phyloP scores from a whole-genome alignment of 2,113 vertebrate species.

The Pelecanus crispus region DNA sequence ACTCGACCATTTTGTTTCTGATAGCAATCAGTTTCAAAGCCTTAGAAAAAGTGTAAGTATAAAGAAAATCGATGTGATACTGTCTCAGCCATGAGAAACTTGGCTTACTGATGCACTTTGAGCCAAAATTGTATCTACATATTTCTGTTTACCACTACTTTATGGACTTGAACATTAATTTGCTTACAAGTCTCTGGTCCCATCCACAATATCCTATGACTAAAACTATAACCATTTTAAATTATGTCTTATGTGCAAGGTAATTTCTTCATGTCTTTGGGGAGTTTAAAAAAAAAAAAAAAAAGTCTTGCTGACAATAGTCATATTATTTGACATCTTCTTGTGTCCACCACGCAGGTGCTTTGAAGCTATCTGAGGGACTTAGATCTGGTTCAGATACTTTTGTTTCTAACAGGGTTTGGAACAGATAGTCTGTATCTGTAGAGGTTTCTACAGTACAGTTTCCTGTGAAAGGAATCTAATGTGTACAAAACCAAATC shows the following conservation, averaged over 20 bases:
- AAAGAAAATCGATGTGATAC: neutral
- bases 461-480: neutral
- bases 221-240: neutral
- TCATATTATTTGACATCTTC: neutral
- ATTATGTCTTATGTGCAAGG: neutral
- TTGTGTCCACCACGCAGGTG: neutral
- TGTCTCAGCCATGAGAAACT: neutral
- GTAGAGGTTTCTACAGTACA: neutral
- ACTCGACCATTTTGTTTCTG: neutral
- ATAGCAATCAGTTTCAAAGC: neutral
- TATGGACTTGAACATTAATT: neutral
- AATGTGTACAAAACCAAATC: neutral
- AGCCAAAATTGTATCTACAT: neutral
- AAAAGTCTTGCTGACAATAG: neutral
- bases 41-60: neutral
- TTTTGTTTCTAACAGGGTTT: neutral
- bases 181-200: neutral
- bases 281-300: neutral
- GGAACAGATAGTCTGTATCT: neutral
- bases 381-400: neutral
- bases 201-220: neutral
- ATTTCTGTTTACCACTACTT: neutral
- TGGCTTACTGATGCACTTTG: neutral
- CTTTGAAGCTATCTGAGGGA: neutral
- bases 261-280: neutral